Evolutionary conservation across 2,888 invertebrate genomes (phyloP), one percentile per base, ranked within the genome.

Genomic region (Phyllotreta cruciferae): DNA sequence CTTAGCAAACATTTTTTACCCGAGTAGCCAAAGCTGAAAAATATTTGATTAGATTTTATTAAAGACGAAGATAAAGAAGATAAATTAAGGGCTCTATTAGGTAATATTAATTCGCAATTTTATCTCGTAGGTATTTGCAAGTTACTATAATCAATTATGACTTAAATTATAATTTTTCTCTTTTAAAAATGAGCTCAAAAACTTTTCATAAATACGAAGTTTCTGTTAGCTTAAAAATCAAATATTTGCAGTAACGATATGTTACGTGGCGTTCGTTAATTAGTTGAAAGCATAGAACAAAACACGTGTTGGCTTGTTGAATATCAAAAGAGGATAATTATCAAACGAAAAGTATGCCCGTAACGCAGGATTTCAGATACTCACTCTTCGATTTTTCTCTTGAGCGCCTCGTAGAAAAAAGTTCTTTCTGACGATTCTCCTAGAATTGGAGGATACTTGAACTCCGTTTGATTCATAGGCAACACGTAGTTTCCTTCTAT

Each of bases 1-100:
- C 90, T 85, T 62, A 91, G 81, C 70, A 92, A 79, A 79, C 92
- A 92, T 53, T 85, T 84, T 66, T 86, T 83, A 1, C 90, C 90
- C 57, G 86, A 82, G 70, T 87, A 83, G 1, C 87, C 86, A 73
- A 87, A 85, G 71, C 88, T 89, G 78, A 66, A 80, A 81, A 67
- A 63, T 8, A 44, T 35, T 6, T 36, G n/a, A n/a, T n/a, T n/a
- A n/a, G n/a, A n/a, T n/a, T n/a, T n/a, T n/a, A n/a, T n/a, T n/a
- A n/a, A n/a, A n/a, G n/a, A n/a, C n/a, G n/a, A n/a, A n/a, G n/a
- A n/a, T n/a, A n/a, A n/a, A n/a, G n/a, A n/a, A n/a, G n/a, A n/a
- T n/a, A n/a, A n/a, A n/a, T n/a, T n/a, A n/a, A n/a, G n/a, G n/a
- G n/a, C n/a, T n/a, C n/a, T n/a, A n/a, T 24, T 24, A 24, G 24